Base-by-base conservation (phyloP, 2,888 invertebrate species). In the Drosophila fungiperda region DNA sequence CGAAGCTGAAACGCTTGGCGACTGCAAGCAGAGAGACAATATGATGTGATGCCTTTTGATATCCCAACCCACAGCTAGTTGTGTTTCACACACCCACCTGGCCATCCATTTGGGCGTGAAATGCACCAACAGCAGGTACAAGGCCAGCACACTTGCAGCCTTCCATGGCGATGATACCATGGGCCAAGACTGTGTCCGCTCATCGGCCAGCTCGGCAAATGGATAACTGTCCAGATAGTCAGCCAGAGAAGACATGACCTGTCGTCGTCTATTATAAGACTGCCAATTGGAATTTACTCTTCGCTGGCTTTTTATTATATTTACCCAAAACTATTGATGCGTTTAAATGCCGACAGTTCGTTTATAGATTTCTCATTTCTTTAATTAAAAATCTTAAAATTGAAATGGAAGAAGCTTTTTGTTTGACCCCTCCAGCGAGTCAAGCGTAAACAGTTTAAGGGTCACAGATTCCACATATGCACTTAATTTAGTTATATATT, bases 91-190 rank as follows among this genome's bases (percentile, higher is more conserved):
- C 38, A 70, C 83, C 68, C 70, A 93, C 93, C 96, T 94, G 91
- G 94, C 95, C 98, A 98, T 98, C 40, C 96, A 82, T 91, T 95
- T 96, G 45, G 98, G 98, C 3, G 98, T 97, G 26, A 95, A 93
- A 95, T 95, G 96, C 15, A 98, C 97, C 83, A 97, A 95, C 81
- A 95, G 94, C 50, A 98, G 94, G 92, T 98, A 98, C 12, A 96
- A 79, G 58, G 95, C 75, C 15, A 96, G 96, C 91, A 96, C 95
- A 26, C 95, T 85, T 7, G 96, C 89, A 7, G 97, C 97, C 1
- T 97, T 96, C 65, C 94, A 92, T 1, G 97, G 97, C 0, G 97
- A 97, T 86, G 97, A 96, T 65, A 98, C 97, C 86, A 98, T 93
- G 0, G 96, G 95, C 97, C 97, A 98, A 93, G 96, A 96, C 94